Conservation (phyloP, 2,113 vertebrate genomes). For the Pipra filicauda region DNA sequence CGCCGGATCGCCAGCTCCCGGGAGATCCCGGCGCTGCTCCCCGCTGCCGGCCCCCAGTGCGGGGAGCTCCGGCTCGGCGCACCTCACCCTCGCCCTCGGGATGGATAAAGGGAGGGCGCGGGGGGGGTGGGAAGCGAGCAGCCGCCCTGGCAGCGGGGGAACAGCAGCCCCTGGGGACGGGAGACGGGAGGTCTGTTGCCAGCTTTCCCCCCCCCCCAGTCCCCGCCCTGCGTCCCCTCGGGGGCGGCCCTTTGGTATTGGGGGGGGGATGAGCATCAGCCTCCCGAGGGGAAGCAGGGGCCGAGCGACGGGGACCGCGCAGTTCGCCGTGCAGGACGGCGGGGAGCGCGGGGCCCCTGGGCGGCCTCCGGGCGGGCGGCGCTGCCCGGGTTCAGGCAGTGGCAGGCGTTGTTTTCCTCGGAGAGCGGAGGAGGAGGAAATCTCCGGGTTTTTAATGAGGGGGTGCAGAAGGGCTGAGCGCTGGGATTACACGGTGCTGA, state of each 20-base stretch:
- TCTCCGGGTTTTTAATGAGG: slow-evolving; percentile 69
- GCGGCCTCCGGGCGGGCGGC: slow-evolving; percentile 46
- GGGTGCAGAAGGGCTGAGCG: slow-evolving; percentile 40
- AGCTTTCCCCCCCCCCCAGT: too few species aligned
- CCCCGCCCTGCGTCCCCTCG: not conserved
- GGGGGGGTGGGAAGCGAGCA: not conserved
- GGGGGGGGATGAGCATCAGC: not conserved
- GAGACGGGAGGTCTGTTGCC: not conserved
- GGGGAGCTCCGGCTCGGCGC: not conserved
- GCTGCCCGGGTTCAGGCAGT: slow-evolving; percentile 50
- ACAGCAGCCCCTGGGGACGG: not conserved
- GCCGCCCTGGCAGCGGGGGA: not conserved
- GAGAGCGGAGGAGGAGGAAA: slow-evolving; percentile 51
- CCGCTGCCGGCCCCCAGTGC: not conserved
- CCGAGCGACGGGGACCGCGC: not conserved
- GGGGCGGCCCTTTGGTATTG: not conserved
- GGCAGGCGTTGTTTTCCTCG: slow-evolving; percentile 74
- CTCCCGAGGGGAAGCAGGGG: not conserved
- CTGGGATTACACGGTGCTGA: slow-evolving; percentile 41
- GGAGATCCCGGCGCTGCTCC: not conserved
- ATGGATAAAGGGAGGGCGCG: not conserved
- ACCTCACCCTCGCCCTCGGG: not conserved
- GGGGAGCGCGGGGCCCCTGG: slow-evolving; percentile 59
- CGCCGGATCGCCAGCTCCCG: not conserved
- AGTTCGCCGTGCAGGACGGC: not conserved